Conservation (phyloP, 2,113 vertebrate genomes). For the Erythrolamprus reginae region DNA sequence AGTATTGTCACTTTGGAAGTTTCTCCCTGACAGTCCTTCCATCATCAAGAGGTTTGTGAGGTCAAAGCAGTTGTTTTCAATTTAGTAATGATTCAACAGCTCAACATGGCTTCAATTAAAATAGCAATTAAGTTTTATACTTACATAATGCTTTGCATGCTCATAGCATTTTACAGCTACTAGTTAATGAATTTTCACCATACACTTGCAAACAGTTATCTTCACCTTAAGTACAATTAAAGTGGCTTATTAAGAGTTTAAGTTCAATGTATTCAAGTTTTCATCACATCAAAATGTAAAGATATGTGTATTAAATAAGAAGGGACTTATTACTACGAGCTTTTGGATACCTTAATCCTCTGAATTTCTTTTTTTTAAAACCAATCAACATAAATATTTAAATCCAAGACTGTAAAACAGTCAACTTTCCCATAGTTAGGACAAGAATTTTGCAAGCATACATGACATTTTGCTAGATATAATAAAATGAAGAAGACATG, state of each 20-base stretch:
- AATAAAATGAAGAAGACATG: neutral
- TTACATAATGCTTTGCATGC: slow-evolving; percentile 16
- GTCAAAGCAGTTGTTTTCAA: neutral
- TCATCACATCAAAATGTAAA: slow-evolving; percentile 11
- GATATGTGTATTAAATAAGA: slow-evolving; percentile 9
- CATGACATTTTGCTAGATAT: neutral
- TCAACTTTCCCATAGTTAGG: neutral
- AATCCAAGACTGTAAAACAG: neutral
- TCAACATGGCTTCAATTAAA: slow-evolving; percentile 24
- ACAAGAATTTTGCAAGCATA: neutral
- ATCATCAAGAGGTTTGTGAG: neutral
- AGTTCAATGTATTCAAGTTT: slow-evolving; percentile 3
- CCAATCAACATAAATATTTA: neutral
- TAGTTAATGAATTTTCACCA: slow-evolving; percentile 21
- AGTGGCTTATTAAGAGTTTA: slow-evolving; percentile 16
- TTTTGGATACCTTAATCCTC: neutral
- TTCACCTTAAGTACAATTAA: neutral
- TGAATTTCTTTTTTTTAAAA: neutral
- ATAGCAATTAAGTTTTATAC: slow-evolving; percentile 15
- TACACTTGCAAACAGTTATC: neutral
- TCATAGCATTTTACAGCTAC: slow-evolving; percentile 3
- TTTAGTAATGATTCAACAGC: neutral
- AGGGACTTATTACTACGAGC: neutral
- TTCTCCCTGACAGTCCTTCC: neutral
- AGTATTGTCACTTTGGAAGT: neutral